Percentiles rank a stretch among this genome's conserved stretches.
These are phyloP conservation scores for Patiria pectinifera DNA, from an alignment of 53 echinoderm and acorn worm genomes.

Conservation along the genomic window DNA sequence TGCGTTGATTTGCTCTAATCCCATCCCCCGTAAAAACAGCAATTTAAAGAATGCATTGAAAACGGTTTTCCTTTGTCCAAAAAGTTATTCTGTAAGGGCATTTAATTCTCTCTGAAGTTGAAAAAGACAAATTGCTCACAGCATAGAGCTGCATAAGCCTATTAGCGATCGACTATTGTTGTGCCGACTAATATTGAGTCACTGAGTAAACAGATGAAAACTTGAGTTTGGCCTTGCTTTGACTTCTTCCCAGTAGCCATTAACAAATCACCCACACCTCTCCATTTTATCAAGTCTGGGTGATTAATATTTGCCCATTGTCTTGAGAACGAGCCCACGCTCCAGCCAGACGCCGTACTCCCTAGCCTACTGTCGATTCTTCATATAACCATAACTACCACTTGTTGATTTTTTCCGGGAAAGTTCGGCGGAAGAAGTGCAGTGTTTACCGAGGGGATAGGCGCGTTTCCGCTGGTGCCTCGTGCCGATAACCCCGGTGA, in stretches of 20 bases:
- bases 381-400: too few relatives aligned
- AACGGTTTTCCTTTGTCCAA: too few relatives aligned
- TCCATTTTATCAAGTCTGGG: not conserved
- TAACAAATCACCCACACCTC: not conserved
- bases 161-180: too few relatives aligned
- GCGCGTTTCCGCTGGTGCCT: not conserved
- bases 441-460: not conserved
- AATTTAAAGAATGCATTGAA: too few relatives aligned
- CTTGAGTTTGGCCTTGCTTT: not conserved
- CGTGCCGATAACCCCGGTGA: conserved; percentile 12
- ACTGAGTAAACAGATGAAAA: not conserved
- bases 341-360: not conserved
- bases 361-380: not conserved
- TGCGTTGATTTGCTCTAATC: too few relatives aligned
- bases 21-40: too few relatives aligned
- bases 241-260: not conserved
- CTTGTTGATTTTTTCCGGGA: not conserved
- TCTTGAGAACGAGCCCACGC: conserved; percentile 8
- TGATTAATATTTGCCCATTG: not conserved
- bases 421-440: not conserved
- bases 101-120: too few relatives aligned
- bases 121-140: too few relatives aligned
- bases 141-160: too few relatives aligned
- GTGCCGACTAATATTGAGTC: not conserved
- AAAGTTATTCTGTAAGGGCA: too few relatives aligned